A percentile compares a stretch with the other conserved stretches of the same genome.
These are phyloP conservation scores for Drosophila sturtevanti DNA, from an alignment of 1,140 invertebrate genomes.

Conservation along the genomic window DNA sequence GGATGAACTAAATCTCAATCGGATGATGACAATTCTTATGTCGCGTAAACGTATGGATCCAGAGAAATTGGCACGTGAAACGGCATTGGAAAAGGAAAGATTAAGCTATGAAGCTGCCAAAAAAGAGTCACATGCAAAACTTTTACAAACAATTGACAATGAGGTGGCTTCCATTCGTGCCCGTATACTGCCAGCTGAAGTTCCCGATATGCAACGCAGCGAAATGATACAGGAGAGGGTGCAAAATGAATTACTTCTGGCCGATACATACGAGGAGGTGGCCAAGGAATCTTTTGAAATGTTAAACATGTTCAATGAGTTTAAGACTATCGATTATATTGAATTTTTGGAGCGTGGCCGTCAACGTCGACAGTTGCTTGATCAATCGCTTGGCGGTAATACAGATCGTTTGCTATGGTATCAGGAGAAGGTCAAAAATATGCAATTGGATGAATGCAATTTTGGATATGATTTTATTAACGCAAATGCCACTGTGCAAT, in stretches of 20 bases:
- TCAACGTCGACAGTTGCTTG: constrained; percentile 64
- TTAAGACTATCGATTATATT: constrained; percentile 63
- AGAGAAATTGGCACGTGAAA: constrained; percentile 72
- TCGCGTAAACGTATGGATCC: constrained; percentile 77
- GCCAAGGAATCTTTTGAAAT: constrained; percentile 41
- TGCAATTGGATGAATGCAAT: constrained; percentile 59
- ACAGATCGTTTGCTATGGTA: constrained; percentile 75
- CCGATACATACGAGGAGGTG: constrained; percentile 52
- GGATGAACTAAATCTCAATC: constrained; percentile 77
- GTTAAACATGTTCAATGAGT: constrained; percentile 49
- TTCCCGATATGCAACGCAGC: constrained; percentile 60
- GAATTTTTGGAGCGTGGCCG: constrained; percentile 68
- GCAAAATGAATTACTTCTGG: constrained; percentile 42
- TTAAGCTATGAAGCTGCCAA: constrained; percentile 69
- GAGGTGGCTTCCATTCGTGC: constrained; percentile 66
- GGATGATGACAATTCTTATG: constrained; percentile 76
- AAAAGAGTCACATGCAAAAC: constrained; percentile 62
- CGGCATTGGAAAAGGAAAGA: constrained; percentile 74
- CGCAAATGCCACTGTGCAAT: not conserved
- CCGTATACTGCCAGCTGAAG: constrained; percentile 66
- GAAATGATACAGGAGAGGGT: constrained; percentile 69
- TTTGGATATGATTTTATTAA: constrained; percentile 60
- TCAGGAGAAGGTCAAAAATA: constrained; percentile 41
- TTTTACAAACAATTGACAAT: constrained; percentile 54
- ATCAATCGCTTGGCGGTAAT: constrained; percentile 74